These are phyloP conservation scores for Heterotilapia buettikoferi DNA, from an alignment of 2,113 vertebrate genomes.

Conservation along the genomic window DNA sequence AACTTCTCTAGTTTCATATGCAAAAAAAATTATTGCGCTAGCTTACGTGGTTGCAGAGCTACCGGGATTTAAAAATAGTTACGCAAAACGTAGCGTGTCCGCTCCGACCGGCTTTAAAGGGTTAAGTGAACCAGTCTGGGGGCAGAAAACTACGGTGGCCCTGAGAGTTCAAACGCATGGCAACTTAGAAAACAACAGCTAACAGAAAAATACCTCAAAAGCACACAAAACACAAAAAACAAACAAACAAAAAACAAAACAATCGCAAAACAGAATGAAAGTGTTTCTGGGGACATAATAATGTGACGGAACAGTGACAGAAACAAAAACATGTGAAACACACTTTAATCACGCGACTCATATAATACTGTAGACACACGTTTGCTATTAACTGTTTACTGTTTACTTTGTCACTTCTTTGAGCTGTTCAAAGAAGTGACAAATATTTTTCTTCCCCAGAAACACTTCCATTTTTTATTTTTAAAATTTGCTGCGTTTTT, in stretches of 20 bases:
- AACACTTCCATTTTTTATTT: neutral
- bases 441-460: neutral
- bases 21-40: too few species aligned
- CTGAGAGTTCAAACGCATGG: neutral
- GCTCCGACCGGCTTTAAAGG: too few species aligned
- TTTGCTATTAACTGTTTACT: neutral
- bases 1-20: too few species aligned
- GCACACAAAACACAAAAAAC: neutral
- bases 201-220: neutral
- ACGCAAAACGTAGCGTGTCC: too few species aligned
- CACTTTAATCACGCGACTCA: neutral
- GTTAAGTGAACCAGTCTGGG: neutral
- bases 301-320: neutral
- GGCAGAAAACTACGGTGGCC: neutral
- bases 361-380: neutral
- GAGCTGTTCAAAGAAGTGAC: neutral
- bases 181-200: neutral
- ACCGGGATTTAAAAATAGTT: too few species aligned
- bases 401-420: neutral
- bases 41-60: too few species aligned
- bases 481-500: neutral
- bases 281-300: neutral
- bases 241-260: neutral
- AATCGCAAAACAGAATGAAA: neutral
- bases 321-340: neutral